Evolutionary conservation across 2,797 vertebrate genomes (phyloP), one percentile per base, ranked within the genome.

Genomic region (Girardinus metallicus): DNA sequence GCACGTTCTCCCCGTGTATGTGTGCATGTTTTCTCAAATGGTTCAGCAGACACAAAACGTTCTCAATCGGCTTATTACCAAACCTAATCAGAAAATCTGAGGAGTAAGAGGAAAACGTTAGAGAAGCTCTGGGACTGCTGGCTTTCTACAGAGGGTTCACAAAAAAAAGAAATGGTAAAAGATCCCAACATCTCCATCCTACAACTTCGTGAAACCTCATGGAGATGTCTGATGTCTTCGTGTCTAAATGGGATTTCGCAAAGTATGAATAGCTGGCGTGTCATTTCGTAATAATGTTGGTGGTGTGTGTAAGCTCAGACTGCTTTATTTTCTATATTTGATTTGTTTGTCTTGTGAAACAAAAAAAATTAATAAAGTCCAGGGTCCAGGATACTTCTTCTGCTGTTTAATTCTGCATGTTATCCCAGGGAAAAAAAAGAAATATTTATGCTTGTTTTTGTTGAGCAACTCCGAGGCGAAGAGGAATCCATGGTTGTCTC

Each of bases 401-500:
- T 81, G 57, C 72, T 74, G 70, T 71, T 51, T 23, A 7, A 74
- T 83, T 72, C 47, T 29, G 29, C 80, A 75, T 26, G 75, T 73
- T 79, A 18, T 77, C 18, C 3, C 81, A 66, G 74, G 49, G 46
- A 86, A 85, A 88, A 71, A 4, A 83, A 53, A 43, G 26, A 73
- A 82, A 86, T 78, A n/a, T 55, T 47, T 87, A 74, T 44, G 60
- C 44, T 72, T 26, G 9, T 81, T 80, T 29, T 84, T 73, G 74
- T 88, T 62, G 72, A 84, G 86, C 34, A 71, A 72, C 46, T 47
- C 47, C 66, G 70, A 41, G 73, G 79, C 81, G 75, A 82, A 29
- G 83, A 87, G 84, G 80, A 83, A 81, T 84, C 85, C 83, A 74
- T 71, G 74, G 13, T 70, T 84, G 64, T 78, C 81, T 83, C 74